Base-by-base conservation (phyloP, 2,113 vertebrate genomes). In the Leucopternis melanops region DNA sequence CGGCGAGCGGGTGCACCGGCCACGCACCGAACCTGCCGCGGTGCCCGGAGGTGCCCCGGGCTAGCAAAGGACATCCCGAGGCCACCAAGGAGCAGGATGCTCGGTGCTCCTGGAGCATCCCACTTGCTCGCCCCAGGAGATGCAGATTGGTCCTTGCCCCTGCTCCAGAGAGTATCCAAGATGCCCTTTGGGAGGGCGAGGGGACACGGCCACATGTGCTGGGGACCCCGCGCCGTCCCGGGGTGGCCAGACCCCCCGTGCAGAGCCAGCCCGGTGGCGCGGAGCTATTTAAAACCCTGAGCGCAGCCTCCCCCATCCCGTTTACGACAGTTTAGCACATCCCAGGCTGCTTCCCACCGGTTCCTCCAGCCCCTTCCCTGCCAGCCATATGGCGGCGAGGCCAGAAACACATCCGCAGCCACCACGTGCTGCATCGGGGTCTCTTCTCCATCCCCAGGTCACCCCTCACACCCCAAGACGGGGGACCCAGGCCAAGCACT, bases 21-120 rank as follows among this genome's bases (percentile, higher is more conserved):
- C 25, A 0, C 4, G 11, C 1, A 5, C 31, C 3, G 0, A 70
- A 42, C 13, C 45, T 73, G 84, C 29, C 2, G 0, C 1, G 12
- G 25, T 7, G 55, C 92, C 4, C 8, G 23, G 66, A 74, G 62
- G 47, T 23, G 13, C 7, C 0, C 0, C 8, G 55, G 45, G 47
- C 63, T 59, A 70, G 29, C 54, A 31, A 59, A 7, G 27, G 69
- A 54, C 13, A 4, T 6, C 49, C 79, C 1, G 0, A 57, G 79
- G 79, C 31, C 79, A 47, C 65, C 84, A 9, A 50, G 34, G 40
- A 88, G 63, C 31, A 57, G 67, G 58, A 34, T 38, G 40, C 17
- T 8, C 0, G 1, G n/a, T 32, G 88, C 71, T 66, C 88, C 59
- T 8, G 29, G 34, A 77, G 34, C 49, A 62, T 61, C 62, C 57